Conservation (phyloP, 2,113 vertebrate species). For the Pluvianellus socialis region DNA sequence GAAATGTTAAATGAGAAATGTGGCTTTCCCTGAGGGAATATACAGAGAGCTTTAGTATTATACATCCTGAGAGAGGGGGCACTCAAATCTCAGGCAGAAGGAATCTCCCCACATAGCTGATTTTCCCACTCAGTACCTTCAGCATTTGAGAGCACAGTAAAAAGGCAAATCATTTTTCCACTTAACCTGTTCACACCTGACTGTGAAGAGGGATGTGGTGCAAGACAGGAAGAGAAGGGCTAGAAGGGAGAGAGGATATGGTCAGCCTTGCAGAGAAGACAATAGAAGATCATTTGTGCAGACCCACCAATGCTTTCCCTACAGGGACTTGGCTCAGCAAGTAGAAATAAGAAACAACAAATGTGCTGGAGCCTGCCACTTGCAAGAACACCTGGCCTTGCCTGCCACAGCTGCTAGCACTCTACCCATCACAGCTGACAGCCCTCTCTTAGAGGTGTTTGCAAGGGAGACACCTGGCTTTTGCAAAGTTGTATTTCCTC, state of each 20-base stretch:
- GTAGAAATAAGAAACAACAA: conserved; percentile 39
- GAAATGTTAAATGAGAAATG: background rate
- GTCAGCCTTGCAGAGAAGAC: background rate
- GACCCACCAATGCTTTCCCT: background rate
- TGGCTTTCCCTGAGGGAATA: background rate
- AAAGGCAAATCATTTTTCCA: conserved; percentile 12
- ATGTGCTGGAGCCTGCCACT: background rate
- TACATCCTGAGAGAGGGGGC: background rate
- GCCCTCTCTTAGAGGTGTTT: background rate
- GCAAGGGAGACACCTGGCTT: background rate
- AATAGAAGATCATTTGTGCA: conserved; percentile 30
- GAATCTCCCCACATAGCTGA: background rate
- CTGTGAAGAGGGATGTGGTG: background rate
- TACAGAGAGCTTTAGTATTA: background rate
- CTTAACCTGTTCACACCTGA: background rate
- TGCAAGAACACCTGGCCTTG: conserved; percentile 33
- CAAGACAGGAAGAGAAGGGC: conserved; percentile 19
- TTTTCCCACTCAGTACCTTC: background rate
- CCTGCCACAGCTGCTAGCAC: background rate
- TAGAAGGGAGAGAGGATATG: background rate
- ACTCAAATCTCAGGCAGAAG: background rate
- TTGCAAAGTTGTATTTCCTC: background rate
- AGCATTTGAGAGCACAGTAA: background rate
- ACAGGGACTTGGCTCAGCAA: background rate
- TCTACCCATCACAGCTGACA: conserved; percentile 8